phyloP scores from a whole-genome alignment of 2,113 vertebrate genomes.

The Pseudorectes ferrugineus region DNA sequence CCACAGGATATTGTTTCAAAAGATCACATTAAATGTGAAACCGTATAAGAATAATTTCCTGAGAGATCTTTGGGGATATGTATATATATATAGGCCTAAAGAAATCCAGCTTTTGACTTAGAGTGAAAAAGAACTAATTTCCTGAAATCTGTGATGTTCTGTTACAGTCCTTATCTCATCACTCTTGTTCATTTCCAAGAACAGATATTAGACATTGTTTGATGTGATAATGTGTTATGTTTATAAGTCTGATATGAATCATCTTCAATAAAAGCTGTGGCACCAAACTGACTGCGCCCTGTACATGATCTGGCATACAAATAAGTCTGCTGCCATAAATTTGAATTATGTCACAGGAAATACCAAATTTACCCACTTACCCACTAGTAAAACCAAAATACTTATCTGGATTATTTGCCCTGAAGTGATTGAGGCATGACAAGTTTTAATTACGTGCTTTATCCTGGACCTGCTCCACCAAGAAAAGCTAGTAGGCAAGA shows the following conservation, averaged over 20 bases:
- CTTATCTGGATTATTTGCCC: neutral
- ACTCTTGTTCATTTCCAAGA: constrained; percentile 37
- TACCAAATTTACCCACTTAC: constrained; percentile 1
- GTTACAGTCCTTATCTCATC: constrained; percentile 30
- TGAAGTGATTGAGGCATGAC: neutral
- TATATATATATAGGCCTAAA: neutral
- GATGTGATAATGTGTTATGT: constrained; percentile 32
- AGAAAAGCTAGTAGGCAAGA: neutral
- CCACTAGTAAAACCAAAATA: neutral
- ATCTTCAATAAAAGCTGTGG: constrained; percentile 8
- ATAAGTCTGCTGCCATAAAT: neutral
- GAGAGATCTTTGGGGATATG: neutral
- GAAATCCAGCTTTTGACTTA: neutral
- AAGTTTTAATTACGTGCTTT: neutral
- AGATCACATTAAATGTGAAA: neutral
- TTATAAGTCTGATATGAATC: constrained; percentile 37
- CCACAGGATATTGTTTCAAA: neutral
- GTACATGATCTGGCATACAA: neutral
- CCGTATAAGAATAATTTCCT: neutral
- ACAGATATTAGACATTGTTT: neutral
- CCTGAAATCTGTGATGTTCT: constrained; percentile 18
- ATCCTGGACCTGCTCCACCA: neutral
- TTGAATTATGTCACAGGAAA: constrained; percentile 21
- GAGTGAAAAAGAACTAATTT: constrained; percentile 16
- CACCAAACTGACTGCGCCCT: neutral